Base-by-base conservation (phyloP, 2,113 vertebrate genomes). In the Phylloscopus trochiloides region DNA sequence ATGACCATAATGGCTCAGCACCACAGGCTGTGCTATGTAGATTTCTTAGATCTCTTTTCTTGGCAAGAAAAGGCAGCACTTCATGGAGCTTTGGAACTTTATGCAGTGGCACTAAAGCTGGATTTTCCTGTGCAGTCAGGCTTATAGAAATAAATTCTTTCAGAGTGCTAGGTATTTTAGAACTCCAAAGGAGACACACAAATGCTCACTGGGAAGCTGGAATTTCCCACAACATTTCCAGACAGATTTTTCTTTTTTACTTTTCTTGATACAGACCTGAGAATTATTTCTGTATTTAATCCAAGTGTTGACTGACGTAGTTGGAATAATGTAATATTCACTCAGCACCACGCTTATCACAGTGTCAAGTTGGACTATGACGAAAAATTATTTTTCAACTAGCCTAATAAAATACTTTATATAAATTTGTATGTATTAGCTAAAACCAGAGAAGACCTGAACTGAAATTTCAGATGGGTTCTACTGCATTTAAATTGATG, bases 1-100 rank as follows among this genome's bases (percentile, higher is more conserved):
- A 54, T 1, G 1, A 34, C 24, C 1, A 0, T 31, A n/a, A 65
- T 3, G 59, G 38, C 32, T 71, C n/a, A 68, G 42, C 6, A 16
- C 52, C 52, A 43, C 26, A 28, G 42, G 45, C 57, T 13, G 0
- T 9, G n/a, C 70, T 14, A 0, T 7, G 28, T 28, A 59, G 36
- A 40, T 54, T 28, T 14, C 45, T 22, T 20, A 21, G 2, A 32
- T 29, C 61, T 86, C 63, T 68, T 52, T 59, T 28, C 40, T 45
- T 21, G 3, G 9, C 48, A 71, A 67, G 40, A 62, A 77, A 73
- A 63, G 16, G 36, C 26, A 55, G 36, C 52, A 12, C 13, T 32
- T 92, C 4, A 0, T 16, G 17, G 24, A 68, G 62, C 34, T 72
- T 59, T 55, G 48, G 24, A 66, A 26, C 72, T 75, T 3, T 43